A percentile compares a stretch with the other conserved stretches of the same genome.
phyloP scores from a whole-genome alignment of 2,797 vertebrate species.

The Syngnathus rostellatus region DNA sequence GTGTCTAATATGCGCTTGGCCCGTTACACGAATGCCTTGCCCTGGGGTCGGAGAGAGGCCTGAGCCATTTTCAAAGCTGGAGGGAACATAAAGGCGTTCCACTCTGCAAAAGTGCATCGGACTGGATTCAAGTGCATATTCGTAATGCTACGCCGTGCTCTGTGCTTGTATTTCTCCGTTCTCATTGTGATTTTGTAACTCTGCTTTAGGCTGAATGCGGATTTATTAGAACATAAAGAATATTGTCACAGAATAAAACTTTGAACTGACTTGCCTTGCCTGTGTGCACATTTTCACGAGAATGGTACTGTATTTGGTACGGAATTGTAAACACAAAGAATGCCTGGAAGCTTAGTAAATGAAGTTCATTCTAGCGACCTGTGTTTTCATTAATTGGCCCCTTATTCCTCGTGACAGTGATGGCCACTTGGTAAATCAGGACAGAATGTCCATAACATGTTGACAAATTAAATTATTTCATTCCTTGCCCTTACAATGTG shows the following conservation, averaged over 20 bases:
- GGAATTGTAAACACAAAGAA: slow-evolving; percentile 44
- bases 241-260: slow-evolving; percentile 60
- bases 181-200: slow-evolving; percentile 51
- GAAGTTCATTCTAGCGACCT: slow-evolving; percentile 77
- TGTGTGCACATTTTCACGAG: slow-evolving; percentile 70
- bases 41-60: slow-evolving; percentile 54
- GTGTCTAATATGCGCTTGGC: slow-evolving; percentile 57
- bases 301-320: slow-evolving; percentile 48
- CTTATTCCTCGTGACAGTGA: slow-evolving; percentile 79
- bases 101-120: slow-evolving; percentile 53
- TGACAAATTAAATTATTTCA: slow-evolving; percentile 16
- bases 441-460: slow-evolving; percentile 31
- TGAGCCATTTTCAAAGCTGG: slow-evolving; percentile 58
- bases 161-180: slow-evolving; percentile 17
- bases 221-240: slow-evolving; percentile 52
- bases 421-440: slow-evolving; percentile 66
- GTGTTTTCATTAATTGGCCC: slow-evolving; percentile 79
- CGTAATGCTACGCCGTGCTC: slow-evolving; percentile 27
- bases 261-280: slow-evolving; percentile 29
- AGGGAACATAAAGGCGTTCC: slow-evolving; percentile 57
- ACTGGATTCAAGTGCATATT: slow-evolving; percentile 59
- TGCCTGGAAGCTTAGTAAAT: slow-evolving; percentile 54
- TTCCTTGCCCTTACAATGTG: slow-evolving; percentile 2
- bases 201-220: slow-evolving; percentile 56
- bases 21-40: slow-evolving; percentile 42